These are phyloP conservation scores for Callyntrura guangdongensis DNA, from an alignment of 2,888 invertebrate genomes.

Conservation along the genomic window DNA sequence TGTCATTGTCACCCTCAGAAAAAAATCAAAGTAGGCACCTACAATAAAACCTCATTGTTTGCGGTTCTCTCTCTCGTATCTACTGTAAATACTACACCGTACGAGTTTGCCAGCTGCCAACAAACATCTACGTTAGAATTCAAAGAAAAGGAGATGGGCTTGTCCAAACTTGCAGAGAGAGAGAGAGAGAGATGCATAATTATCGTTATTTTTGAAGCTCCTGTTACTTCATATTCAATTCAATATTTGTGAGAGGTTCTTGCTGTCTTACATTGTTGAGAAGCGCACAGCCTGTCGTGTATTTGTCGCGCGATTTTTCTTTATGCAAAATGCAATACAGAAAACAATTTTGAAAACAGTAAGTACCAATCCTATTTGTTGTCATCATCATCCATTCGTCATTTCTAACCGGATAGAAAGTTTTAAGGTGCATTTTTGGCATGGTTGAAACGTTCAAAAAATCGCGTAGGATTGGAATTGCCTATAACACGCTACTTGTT, in stretches of 20 bases:
- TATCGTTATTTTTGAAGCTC: constrained; percentile 26
- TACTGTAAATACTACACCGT: not conserved
- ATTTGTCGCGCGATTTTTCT: constrained; percentile 1
- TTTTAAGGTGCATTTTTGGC: constrained; percentile 68
- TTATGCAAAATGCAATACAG: not conserved
- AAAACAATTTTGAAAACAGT: not conserved
- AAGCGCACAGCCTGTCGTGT: not conserved
- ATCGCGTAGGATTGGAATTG: constrained; percentile 21
- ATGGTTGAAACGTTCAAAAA: constrained; percentile 17
- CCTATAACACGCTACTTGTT: not conserved
- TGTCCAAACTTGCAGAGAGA: constrained; percentile 64
- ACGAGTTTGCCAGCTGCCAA: not conserved
- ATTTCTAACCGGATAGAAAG: constrained; percentile 79
- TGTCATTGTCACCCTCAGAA: constrained; percentile 38
- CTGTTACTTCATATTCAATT: constrained; percentile 57
- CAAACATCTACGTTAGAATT: constrained; percentile 1
- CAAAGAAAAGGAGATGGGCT: constrained; percentile 31
- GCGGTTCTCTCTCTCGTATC: not conserved
- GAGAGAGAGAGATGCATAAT: too few relatives aligned
- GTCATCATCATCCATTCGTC: constrained; percentile 56
- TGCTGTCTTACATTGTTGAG: constrained; percentile 23
- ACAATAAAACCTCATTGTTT: constrained; percentile 57
- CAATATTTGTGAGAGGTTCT: constrained; percentile 6
- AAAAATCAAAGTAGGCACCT: not conserved
- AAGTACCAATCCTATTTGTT: constrained; percentile 29